Base-by-base conservation (phyloP, 2,113 vertebrate genomes). In the Sphaerodactylus townsendi region DNA sequence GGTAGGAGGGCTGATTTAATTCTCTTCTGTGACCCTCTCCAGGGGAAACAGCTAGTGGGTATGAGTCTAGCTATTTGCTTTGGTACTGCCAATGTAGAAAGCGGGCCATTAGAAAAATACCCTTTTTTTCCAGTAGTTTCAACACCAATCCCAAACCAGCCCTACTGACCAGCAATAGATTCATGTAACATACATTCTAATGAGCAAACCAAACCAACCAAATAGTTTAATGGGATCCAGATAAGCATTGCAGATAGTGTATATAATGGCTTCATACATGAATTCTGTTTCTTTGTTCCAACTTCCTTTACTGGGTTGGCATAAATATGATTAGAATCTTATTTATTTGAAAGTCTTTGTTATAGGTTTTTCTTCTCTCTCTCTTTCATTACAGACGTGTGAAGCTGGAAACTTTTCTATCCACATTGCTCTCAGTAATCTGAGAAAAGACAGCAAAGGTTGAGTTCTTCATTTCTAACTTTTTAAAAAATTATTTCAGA, bases 351-450 rank as follows among this genome's bases (percentile, higher is more conserved):
- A 77, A 10, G 28, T 25, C 2, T 84, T 64, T 71, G 53, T 73
- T 72, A 35, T 79, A 5, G 25, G 2, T 28, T 62, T 62, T 62
- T 28, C 59, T 25, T 82, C 39, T 79, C 8, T 53, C 33, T 87
- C 21, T 77, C 80, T 90, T 88, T 86, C 86, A 86, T 95, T 93
- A 92, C 91, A 98, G 97, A 88, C 97, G 21, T 98, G 97, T 94
- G 97, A 98, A 94, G 93, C 96, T 76, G 97, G 97, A 25, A 98
- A 98, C 91, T 98, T 98, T 93, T 98, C 97, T 79, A 97, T 98
- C 84, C 96, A 98, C 2, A 85, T 97, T 94, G 94, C 94, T 44
- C 95, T 98, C 56, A 97, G 95, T 88, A 96, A 94, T 84, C 94
- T 97, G 48, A 93, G 28, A 92, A 93, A 92, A 88, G 96, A 97